A percentile compares a stretch with the other conserved stretches of the same genome.
Conservation (phyloP, 1,140 invertebrate species). For the Ladona fulva region DNA sequence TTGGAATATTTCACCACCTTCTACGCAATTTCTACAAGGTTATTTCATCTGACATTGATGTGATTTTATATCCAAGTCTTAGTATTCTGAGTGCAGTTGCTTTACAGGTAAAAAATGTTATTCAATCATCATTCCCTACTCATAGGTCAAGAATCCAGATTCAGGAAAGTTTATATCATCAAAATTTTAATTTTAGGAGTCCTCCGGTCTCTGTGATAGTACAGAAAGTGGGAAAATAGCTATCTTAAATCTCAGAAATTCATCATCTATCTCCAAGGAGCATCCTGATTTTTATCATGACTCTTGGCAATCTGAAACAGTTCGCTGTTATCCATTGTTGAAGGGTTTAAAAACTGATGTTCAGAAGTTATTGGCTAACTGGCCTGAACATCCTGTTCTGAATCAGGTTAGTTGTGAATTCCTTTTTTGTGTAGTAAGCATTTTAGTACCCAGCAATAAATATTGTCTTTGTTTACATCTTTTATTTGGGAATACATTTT, state of each 20-base stretch:
- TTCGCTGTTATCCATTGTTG: constrained; percentile 59
- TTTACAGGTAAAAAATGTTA: neutral
- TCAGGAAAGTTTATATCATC: neutral
- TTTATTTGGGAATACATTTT: no score
- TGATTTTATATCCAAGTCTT: neutral
- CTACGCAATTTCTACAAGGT: neutral
- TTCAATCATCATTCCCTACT: neutral
- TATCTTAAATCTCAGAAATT: neutral
- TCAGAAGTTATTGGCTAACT: constrained; percentile 61
- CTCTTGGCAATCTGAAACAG: constrained; percentile 66
- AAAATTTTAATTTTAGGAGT: neutral
- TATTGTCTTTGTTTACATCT: no score
- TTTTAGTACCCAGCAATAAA: no score
- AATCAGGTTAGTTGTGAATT: constrained; percentile 50
- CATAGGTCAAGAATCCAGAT: neutral
- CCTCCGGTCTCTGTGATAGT: neutral
- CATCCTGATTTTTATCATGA: constrained; percentile 80
- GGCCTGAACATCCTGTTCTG: constrained; percentile 84
- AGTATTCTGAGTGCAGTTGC: neutral
- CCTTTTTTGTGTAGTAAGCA: no score
- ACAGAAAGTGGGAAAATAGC: neutral
- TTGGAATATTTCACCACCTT: neutral
- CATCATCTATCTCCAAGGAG: constrained; percentile 22
- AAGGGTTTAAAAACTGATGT: constrained; percentile 51
- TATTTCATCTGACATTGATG: neutral